A percentile compares a stretch with the other conserved stretches of the same genome.
Conservation (phyloP, 1,140 invertebrate species). For the Cydia amplana region DNA sequence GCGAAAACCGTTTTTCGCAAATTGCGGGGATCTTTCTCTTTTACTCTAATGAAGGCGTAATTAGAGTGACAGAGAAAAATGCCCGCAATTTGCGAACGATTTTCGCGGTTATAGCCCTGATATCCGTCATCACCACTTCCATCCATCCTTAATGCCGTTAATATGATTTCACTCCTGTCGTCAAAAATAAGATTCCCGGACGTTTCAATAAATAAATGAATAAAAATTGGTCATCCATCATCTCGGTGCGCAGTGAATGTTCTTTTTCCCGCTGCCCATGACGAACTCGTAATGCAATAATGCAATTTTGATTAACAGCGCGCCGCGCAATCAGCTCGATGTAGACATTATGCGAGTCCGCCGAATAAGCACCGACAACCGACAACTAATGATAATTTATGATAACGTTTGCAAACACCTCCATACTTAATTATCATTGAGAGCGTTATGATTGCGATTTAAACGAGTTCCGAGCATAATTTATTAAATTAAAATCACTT, state of each 20-base stretch:
- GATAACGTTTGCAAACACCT: slow-evolving; percentile 44
- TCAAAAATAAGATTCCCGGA: slow-evolving; percentile 1
- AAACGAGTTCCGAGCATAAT: background rate
- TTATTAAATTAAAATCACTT: slow-evolving; percentile 35
- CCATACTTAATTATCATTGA: slow-evolving; percentile 33
- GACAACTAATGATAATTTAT: slow-evolving; percentile 10
- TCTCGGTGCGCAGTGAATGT: slow-evolving; percentile 41
- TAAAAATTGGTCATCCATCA: slow-evolving; percentile 27
- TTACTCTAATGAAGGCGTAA: no score
- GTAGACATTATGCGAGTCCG: slow-evolving; percentile 23
- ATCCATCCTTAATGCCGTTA: background rate
- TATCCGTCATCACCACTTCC: background rate
- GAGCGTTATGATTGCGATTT: background rate
- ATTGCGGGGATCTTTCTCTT: no score
- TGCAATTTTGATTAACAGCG: slow-evolving; percentile 73
- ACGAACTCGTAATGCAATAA: slow-evolving; percentile 59
- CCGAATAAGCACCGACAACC: slow-evolving; percentile 6
- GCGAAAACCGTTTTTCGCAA: no score
- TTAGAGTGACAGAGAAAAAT: no score
- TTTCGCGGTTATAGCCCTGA: no score
- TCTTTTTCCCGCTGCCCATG: slow-evolving; percentile 60
- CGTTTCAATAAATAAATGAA: slow-evolving; percentile 25
- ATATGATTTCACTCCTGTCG: background rate
- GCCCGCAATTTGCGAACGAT: no score
- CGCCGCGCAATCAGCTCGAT: slow-evolving; percentile 39